Percentiles rank a stretch among this genome's conserved stretches.
phyloP scores from a whole-genome alignment of 1,140 invertebrate species.

The Drosophila bocki region DNA sequence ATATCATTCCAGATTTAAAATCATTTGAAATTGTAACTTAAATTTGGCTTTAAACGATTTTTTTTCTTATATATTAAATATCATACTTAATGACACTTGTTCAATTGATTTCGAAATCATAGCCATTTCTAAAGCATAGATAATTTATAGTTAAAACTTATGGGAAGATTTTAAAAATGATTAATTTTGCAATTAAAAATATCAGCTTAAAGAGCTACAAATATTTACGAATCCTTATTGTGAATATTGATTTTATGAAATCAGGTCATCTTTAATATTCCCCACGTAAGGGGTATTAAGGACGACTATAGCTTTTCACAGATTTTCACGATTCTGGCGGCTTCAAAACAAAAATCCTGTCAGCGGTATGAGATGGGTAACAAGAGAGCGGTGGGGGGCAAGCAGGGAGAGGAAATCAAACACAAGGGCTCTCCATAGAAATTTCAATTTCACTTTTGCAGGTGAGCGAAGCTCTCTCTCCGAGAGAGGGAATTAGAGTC shows the following conservation, averaged over 20 bases:
- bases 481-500: not conserved
- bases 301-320: not conserved
- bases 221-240: not conserved
- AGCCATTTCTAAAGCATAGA: too few species aligned
- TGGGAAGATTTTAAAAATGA: too few species aligned
- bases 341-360: slow-evolving; percentile 53
- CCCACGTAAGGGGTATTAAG: not conserved
- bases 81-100: too few species aligned
- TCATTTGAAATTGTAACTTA: too few species aligned
- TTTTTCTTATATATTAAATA: too few species aligned
- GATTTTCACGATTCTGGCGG: slow-evolving; percentile 7
- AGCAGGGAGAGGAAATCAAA: slow-evolving; percentile 26
- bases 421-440: slow-evolving; percentile 61
- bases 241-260: not conserved
- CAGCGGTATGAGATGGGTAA: slow-evolving; percentile 13
- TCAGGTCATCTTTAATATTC: not conserved
- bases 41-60: too few species aligned
- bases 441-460: slow-evolving; percentile 80
- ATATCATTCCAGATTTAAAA: not conserved
- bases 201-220: not conserved
- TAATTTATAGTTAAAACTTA: too few species aligned
- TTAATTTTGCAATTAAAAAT: too few species aligned
- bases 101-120: not conserved
- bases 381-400: not conserved
- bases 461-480: slow-evolving; percentile 49